Evolutionary conservation across 2,113 vertebrate genomes (phyloP), one percentile per base, ranked within the genome.

Genomic region (Progne subis): DNA sequence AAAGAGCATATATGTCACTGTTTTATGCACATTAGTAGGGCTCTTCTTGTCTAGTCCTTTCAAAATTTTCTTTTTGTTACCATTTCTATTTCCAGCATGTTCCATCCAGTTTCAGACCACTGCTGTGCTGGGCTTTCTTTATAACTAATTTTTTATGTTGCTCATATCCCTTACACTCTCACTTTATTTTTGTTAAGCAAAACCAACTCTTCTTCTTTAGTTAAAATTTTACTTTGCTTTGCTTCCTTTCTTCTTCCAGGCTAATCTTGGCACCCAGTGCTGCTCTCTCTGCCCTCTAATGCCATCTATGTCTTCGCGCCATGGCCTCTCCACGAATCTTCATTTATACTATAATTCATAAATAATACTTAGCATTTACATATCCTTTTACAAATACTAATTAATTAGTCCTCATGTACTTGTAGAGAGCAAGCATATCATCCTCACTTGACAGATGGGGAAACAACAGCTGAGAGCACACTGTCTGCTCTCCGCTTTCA

Each of bases 381-480:
- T 86, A 89, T 78, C 61, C 61, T 89, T 94, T 96, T 61, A 91
- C 81, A 95, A 91, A 95, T 94, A 95, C 91, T 79, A 94, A 95
- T 91, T 96, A 95, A 95, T 84, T 94, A 87, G 70, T 68, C 31
- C 5, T 89, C 61, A 39, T 93, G 57, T 94, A 91, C 80, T 88
- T 91, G 56, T 53, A 89, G 50, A 89, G 90, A 87, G 56, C 53
- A 77, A 88, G 82, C 68, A 57, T 82, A 50, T 53, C 95, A 83
- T 92, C 61, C 49, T 94, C 74, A 76, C 44, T 89, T 92, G 77
- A 87, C 94, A 95, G 89, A 92, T 85, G 89, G 53, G 80, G 80
- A 94, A 94, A 86, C 37, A 91, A 68, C 69, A 92, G 88, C 69
- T 96, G 86, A 94, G 86, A 92, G 61, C 86, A 86, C 0, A 2